phyloP scores from a whole-genome alignment of 1,140 invertebrate species.

The Mizuhopecten yessoensis region DNA sequence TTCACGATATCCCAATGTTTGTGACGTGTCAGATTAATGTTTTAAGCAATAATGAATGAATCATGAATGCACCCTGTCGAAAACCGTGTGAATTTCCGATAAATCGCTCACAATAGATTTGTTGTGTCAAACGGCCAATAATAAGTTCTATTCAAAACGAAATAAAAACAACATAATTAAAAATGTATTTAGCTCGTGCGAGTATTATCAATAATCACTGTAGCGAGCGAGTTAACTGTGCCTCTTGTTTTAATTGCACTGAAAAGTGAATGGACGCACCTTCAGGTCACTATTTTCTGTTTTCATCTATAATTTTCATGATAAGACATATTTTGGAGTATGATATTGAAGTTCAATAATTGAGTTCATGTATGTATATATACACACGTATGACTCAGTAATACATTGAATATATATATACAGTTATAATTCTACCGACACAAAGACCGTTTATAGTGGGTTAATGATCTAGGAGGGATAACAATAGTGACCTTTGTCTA shows the following conservation, averaged over 20 bases:
- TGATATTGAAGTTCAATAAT: not conserved
- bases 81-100: constrained; percentile 38
- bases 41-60: not conserved
- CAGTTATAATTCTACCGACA: not conserved
- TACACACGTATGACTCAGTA: not conserved
- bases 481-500: not conserved
- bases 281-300: not conserved
- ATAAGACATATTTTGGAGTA: not conserved
- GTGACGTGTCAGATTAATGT: constrained; percentile 21
- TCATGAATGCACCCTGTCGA: constrained; percentile 37
- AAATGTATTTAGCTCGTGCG: not conserved
- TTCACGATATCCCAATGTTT: not conserved
- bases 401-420: not conserved
- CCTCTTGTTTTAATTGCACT: not conserved
- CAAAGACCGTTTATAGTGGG: not conserved
- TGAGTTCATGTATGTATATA: not conserved
- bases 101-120: constrained; percentile 15
- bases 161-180: constrained; percentile 20
- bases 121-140: not conserved
- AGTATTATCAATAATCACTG: not conserved
- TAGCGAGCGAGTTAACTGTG: not conserved
- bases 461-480: not conserved
- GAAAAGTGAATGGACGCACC: not conserved
- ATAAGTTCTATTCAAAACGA: not conserved
- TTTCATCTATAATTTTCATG: not conserved